These are phyloP conservation scores for Lepidochrysops patricia DNA, from an alignment of 2,888 invertebrate species.

Conservation along the genomic window DNA sequence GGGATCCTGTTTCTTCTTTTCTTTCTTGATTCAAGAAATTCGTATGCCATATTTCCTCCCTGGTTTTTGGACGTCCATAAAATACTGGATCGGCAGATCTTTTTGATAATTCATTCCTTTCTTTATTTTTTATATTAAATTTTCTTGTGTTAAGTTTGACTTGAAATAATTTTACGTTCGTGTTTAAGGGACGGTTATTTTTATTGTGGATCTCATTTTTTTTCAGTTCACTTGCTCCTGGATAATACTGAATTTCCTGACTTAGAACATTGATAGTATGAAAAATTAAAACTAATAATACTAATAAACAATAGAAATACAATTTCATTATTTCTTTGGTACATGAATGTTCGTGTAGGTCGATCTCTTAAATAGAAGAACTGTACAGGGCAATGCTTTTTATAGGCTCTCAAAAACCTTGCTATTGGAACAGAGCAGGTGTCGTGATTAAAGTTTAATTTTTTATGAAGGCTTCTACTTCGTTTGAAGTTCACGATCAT, in stretches of 20 bases:
- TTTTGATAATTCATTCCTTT: conserved; percentile 19
- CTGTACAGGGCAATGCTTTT: conserved; percentile 30
- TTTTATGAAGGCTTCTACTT: conserved; percentile 43
- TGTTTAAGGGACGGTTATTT: not conserved
- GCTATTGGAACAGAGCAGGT: conserved; percentile 50
- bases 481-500: conserved; percentile 16
- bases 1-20: conserved; percentile 70
- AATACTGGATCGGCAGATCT: conserved; percentile 70
- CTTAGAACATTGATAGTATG: not conserved
- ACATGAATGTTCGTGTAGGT: not conserved
- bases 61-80: conserved; percentile 74
- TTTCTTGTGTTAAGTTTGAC: conserved; percentile 14
- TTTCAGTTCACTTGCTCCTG: not conserved
- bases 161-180: not conserved
- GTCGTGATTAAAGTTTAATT: conserved; percentile 67
- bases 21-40: conserved; percentile 56
- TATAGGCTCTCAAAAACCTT: conserved; percentile 47
- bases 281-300: not conserved
- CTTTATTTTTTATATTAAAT: not conserved
- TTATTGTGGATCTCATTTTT: not conserved
- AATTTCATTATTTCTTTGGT: not conserved
- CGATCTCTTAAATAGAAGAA: not conserved
- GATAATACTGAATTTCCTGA: conserved; percentile 11
- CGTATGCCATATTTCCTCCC: conserved; percentile 68
- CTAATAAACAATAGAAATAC: not conserved